Base-by-base conservation (phyloP, 2,888 invertebrate genomes). In the Bembecia ichneumoniformis region DNA sequence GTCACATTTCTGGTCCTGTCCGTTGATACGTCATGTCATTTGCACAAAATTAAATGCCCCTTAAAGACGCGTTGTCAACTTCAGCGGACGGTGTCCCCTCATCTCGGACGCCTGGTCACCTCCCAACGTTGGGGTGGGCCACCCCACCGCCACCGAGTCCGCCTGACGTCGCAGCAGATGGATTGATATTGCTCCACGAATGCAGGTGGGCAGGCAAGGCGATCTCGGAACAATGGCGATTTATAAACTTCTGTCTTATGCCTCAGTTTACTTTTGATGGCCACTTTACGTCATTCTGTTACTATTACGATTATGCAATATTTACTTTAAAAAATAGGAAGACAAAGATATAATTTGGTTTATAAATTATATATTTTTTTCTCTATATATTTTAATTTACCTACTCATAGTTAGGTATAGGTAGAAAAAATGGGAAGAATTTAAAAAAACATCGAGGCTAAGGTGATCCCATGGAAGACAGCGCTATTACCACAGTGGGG, bases 1-100 rank as follows among this genome's bases (percentile, higher is more conserved):
- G 11, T n/a, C 40, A 13, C 40, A 13, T 40, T 40, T 40, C 11
- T 13, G 14, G 13, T 40, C 40, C 13, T 40, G 40, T 13, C 13
- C 5, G 40, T 14, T 28, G 60, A 55, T 60, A 62, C 57, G 58
- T 63, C 71, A 68, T 68, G 77, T 82, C 84, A 80, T 83, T 82
- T 79, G 80, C 82, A 82, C 82, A 74, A 83, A 82, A 82, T 82
- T 80, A 82, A 82, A 82, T 73, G 76, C 71, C 72, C 74, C 66
- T 70, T 73, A 74, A 81, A 81, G 82, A 79, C 68, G 68, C 55
- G 58, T 63, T 65, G 77, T 71, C 73, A 71, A 66, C 68, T 62
- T 58, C 58, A 51, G 64, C 56, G 62, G 62, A 59, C 62, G 54
- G 43, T 62, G 60, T 44, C 28, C 50, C 51, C 52, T 35, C 17